Base-by-base conservation (phyloP, 2,888 invertebrate genomes). In the Eupithecia tripunctaria region DNA sequence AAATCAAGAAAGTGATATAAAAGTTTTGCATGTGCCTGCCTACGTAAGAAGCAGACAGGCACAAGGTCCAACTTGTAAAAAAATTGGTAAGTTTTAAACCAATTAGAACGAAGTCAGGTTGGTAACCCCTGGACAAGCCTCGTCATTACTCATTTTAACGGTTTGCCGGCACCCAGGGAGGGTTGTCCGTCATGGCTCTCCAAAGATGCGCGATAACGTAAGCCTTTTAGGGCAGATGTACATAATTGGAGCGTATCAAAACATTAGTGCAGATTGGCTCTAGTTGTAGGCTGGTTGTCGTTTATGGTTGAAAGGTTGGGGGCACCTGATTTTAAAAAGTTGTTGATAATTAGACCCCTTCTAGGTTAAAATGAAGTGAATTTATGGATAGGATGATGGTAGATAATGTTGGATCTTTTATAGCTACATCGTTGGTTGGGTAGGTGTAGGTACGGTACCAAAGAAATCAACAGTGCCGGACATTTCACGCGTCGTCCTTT, bases 231-330 rank as follows among this genome's bases (percentile, higher is more conserved):
- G 88, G 93, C 94, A 94, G 94, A 94, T 94, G 94, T 82, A 85
- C 84, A 86, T 93, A 94, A 94, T 94, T 93, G 89, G 90, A 89
- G 87, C 93, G 91, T 92, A 93, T 94, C 94, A 93, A 92, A 93
- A 92, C 91, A 92, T 92, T 91, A 89, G 89, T 83, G 83, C 82
- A 78, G 81, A 78, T 79, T 78, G 74, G 79, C 78, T 68, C 72
- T 76, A 75, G 75, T 68, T 74, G 67, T 60, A 62, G 68, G 67
- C 70, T 69, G 60, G 67, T 74, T 51, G 71, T 70, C 71, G 66
- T 72, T 73, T 63, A 64, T 70, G 74, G 68, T 74, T 70, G 72
- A 74, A 74, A 76, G 67, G 67, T 51, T 73, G 70, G 56, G 70
- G 59, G 63, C 74, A 74, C 68, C 73, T 70, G 56, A 68, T 69